Base-by-base conservation (phyloP, 2,113 vertebrate genomes). In the Lichenostomus cassidix region DNA sequence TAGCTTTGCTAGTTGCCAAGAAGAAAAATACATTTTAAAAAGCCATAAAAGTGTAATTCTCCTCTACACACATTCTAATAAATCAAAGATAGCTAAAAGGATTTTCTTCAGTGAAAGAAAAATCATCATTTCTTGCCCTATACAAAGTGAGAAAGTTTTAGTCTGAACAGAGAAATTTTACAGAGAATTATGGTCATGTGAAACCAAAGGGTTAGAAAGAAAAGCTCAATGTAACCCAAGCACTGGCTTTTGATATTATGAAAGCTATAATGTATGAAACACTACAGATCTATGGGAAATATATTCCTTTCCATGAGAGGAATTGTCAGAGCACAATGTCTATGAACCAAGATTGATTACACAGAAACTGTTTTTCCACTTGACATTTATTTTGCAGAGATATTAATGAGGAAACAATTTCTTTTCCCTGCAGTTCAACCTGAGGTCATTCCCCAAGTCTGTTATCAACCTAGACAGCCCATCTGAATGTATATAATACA, bases 11-110 rank as follows among this genome's bases (percentile, higher is more conserved):
- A 95, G 94, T 97, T 96, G 92, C 83, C 91, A 95, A 91, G 89
- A 97, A 96, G 95, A 96, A 97, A 97, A 96, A 96, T 94, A 95
- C 74, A 92, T 95, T 95, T 97, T 94, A 95, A 95, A 95, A 96
- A 95, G 91, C 92, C 89, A 92, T 96, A 96, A 97, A 95, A 97
- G 83, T 87, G 92, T 95, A 95, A 95, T 96, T 95, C 89, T 94
- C 60, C 77, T 53, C 53, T 95, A 92, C 92, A 92, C 87, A 91
- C 81, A 94, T 92, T 87, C 94, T 62, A 95, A 95, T 97, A 96
- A 95, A 96, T 97, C 96, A 95, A 94, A 95, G 94, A 95, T 93
- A 95, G 94, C 96, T 97, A 94, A 97, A 97, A 96, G 94, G 95
- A 96, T 95, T 97, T 97, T 96, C 92, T 95, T 82, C 95, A 91